Evolutionary conservation across 2,888 invertebrate genomes (phyloP), one percentile per base, ranked within the genome.

Genomic region (Diabrotica balteata): DNA sequence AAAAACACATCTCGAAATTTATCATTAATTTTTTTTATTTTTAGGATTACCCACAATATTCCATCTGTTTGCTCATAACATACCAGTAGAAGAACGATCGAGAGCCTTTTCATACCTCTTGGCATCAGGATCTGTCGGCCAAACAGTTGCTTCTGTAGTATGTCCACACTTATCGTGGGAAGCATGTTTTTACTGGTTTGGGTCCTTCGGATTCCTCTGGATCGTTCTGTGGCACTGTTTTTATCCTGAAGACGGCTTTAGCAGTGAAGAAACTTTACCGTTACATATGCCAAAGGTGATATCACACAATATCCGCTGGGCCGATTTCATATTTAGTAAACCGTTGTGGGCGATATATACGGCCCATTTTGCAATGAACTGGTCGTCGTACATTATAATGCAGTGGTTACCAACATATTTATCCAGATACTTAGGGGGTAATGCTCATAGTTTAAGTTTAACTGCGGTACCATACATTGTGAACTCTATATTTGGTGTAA

Each of bases 291-390:
- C 88, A 42, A 88, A 88, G 83, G 88, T 87, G 77, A 78, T 80
- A 42, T 73, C 77, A 75, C 84, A 86, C 69, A 88, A 85, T 77
- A 86, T 89, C 57, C 83, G 86, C 49, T 91, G 90, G 90, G 85
- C 85, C 10, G 90, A 90, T 79, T 90, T 91, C 75, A 82, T 92
- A 54, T 82, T 86, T 51, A 89, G 90, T 77, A 90, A 90, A 88
- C 88, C 91, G 0, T 82, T 92, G 44, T 91, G 91, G 91, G 89
- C 91, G 7, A 87, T 92, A 73, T 92, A 92, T 77, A 86, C 89
- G 66, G 91, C 92, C 46, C 92, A 92, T 82, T 92, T 92, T 81
- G 88, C 90, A 44, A 92, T 92, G 92, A 92, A 92, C 81, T 92
- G 92, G 92, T 90, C 90, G 62, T 91, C 90, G 76, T 92, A 92